Evolutionary conservation across 2,888 invertebrate genomes (phyloP).

Genomic region (Labia minor): DNA sequence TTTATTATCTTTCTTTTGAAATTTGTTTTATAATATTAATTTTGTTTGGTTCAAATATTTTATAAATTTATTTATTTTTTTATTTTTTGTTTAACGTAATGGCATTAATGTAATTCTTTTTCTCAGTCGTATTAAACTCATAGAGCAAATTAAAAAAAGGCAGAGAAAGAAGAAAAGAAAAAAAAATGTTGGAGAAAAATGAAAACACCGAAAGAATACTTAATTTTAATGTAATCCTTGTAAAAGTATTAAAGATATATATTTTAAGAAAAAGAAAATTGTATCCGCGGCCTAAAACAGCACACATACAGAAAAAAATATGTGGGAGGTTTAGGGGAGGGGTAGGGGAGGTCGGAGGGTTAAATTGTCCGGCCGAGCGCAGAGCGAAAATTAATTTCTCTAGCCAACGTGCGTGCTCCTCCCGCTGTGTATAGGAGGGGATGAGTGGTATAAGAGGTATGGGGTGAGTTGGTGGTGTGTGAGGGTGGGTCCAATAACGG

Average conservation of each 20-base stretch:
- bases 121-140: too few relatives aligned
- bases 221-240: neutral
- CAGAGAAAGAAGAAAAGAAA: too few relatives aligned
- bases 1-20: too few relatives aligned
- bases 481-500: neutral
- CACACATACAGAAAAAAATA: neutral
- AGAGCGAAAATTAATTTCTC: neutral
- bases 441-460: neutral
- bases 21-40: too few relatives aligned
- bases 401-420: neutral
- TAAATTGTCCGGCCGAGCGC: neutral
- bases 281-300: neutral
- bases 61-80: too few relatives aligned
- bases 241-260: neutral
- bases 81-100: too few relatives aligned
- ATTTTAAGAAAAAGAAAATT: neutral
- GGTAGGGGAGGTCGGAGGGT: neutral
- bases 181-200: neutral
- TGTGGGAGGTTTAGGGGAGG: neutral
- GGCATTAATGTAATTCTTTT: too few relatives aligned
- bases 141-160: neutral
- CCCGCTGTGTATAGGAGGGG: neutral
- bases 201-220: neutral
- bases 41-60: too few relatives aligned
- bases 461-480: neutral